Conservation (phyloP, 2,113 vertebrate species). For the Sus scrofa region T2T-Sscrofa CM000814.6:136037501-136038000, state of each 20-base stretch:
- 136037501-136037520: not conserved
- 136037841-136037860: not conserved
- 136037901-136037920: slow-evolving; percentile 2
- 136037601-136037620: not conserved
- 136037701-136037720: no score
- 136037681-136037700: no score
- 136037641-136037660: no score
- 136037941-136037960: not conserved
- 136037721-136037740: no score
- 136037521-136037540: not conserved
- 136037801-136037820: not conserved
- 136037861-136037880: not conserved
- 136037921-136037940: slow-evolving; percentile 26
- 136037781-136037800: not conserved
- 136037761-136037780: no score
- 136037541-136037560: accelerated
- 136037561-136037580: not conserved
- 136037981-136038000: not conserved
- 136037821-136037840: not conserved
- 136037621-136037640: not conserved
- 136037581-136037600: not conserved
- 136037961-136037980: not conserved
- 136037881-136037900: not conserved
- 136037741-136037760: no score
- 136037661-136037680: no score